Base-by-base conservation (phyloP, 2,888 invertebrate genomes). In the Spodoptera exigua region DNA sequence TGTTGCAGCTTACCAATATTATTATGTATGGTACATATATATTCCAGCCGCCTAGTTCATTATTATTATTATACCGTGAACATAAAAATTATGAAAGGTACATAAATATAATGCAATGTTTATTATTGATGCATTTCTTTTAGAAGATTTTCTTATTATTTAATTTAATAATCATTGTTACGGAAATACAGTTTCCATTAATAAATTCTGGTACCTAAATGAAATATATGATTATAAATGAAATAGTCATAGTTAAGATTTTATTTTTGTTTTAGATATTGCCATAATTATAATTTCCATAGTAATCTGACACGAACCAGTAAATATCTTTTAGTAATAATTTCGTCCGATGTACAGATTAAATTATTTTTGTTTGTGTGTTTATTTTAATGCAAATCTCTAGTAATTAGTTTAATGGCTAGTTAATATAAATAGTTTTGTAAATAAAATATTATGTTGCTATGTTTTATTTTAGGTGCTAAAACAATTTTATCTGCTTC, bases 401-500 rank as follows among this genome's bases (percentile, higher is more conserved):
- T 90, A 90, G 87, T 80, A 80, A 80, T 88, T 93, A 92, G 89
- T 89, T 86, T 85, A 86, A 83, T 82, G 86, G 77, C 91, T 93
- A 93, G 92, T 83, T 80, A 82, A 78, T 80, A 87, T 85, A 80
- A 77, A 83, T 86, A 87, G 85, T 87, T 86, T 84, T 93, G 92
- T 93, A 93, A 86, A 93, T 93, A 92, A 84, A 86, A 84, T 86
- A 84, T 85, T 85, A 83, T 85, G 84, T 91, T 88, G 87, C 90
- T 89, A 89, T 87, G 87, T 90, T 88, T 88, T 89, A 88, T 86
- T 89, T 87, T 91, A 93, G 93, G 93, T 93, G 93, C 93, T 93
- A 93, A 89, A 78, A 80, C 80, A 81, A 82, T 83, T 81, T 76
- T 71, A 77, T 80, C 78, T 76, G 75, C 80, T 78, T 77, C 70